Evolutionary conservation across 2,797 vertebrate species (phyloP), one percentile per base, ranked within the genome.

Genomic region (Ibycter americanus): DNA sequence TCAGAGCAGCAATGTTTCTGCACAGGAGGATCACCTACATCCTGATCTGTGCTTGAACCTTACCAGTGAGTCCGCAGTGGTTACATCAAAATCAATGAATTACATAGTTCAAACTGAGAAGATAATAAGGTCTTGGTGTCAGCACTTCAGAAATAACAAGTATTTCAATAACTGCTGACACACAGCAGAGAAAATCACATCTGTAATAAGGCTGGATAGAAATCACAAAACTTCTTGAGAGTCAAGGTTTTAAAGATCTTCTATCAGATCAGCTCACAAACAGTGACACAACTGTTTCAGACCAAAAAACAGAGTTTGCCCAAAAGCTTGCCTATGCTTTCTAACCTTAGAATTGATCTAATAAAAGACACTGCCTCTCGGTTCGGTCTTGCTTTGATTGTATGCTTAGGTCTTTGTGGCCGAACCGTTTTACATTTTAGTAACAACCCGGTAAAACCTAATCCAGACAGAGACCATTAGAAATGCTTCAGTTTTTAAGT

Each of bases 201-300:
- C n/a, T 47, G 34, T 34, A 52, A 42, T 6, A 16, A 94, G 36
- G 46, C 66, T 40, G 80, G 27, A 61, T 1, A 84, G 47, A 55
- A 87, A 88, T 29, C 54, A 23, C 12, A 5, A 13, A 66, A 23
- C 25, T 63, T 32, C 38, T 10, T 0, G 2, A 66, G 58, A 79
- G 52, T 8, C 4, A 5, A 51, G n/a, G 25, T 62, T 46, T 63
- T 55, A 15, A 63, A 61, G 40, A 71, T 44, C 61, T 81, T 74
- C 61, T 22, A 83, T 87, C 16, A 85, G n/a, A 67, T 55, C 76
- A 63, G 87, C 76, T 78, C 67, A 27, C 34, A 59, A 80, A 72
- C 4, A 70, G n/a, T 2, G 32, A 85, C 81, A 29, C 61, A 34
- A 61, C 4, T 15, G 49, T 13, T 95, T 62, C 87, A 70, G 63